phyloP scores from a whole-genome alignment of 1,140 invertebrate genomes.

The Saxidomus purpurata region DNA sequence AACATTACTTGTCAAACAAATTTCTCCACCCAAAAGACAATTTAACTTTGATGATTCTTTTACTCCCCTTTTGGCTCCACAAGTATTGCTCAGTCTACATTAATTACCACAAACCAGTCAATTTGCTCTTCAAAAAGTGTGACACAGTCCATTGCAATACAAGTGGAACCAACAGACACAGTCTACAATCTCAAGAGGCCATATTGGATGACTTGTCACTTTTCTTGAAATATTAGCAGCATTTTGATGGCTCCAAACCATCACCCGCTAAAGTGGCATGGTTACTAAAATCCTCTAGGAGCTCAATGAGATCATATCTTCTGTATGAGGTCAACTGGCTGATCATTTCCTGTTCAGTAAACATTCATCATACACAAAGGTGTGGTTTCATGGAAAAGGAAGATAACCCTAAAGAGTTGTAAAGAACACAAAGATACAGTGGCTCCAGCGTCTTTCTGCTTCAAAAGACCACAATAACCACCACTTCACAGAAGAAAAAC shows the following conservation, averaged over 20 bases:
- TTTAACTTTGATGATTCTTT: neutral
- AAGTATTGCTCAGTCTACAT: neutral
- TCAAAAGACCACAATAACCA: no score
- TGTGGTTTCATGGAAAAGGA: neutral
- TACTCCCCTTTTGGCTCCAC: slow-evolving; percentile 15
- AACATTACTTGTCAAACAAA: no score
- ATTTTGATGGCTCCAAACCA: neutral
- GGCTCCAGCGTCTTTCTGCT: neutral
- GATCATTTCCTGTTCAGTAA: neutral
- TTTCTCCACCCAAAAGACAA: neutral
- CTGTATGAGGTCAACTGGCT: neutral
- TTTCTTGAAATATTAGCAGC: neutral
- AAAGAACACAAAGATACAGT: neutral
- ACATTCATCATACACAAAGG: neutral
- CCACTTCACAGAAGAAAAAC: no score
- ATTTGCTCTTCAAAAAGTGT: slow-evolving; percentile 7
- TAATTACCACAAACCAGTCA: slow-evolving; percentile 4
- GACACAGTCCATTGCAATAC: neutral
- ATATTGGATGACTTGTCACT: slow-evolving; percentile 12
- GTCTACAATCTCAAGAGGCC: slow-evolving; percentile 31
- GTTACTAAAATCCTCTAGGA: neutral
- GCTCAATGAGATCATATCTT: neutral
- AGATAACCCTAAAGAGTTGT: neutral
- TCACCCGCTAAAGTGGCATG: neutral
- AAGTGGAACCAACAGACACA: slow-evolving; percentile 35